Conservation (phyloP, 2,113 vertebrate genomes). For the Paratilapia polleni region DNA sequence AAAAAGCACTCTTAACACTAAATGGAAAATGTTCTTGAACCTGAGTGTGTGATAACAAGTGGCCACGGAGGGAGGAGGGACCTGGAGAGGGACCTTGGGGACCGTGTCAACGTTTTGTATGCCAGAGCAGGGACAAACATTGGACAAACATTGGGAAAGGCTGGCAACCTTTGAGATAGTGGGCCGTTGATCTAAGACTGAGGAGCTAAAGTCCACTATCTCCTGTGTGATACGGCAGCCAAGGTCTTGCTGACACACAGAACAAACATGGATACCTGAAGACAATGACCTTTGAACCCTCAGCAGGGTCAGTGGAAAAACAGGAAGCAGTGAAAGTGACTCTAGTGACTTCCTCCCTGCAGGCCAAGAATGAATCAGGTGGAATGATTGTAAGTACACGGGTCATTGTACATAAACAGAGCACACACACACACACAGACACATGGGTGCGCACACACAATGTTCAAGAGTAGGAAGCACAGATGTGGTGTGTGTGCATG, state of each 20-base stretch:
- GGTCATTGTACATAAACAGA: constrained; percentile 65
- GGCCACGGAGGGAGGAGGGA: constrained; percentile 54
- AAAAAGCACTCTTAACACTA: neutral
- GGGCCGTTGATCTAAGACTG: constrained; percentile 81
- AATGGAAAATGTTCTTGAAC: constrained; percentile 71
- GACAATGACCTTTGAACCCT: constrained; percentile 78
- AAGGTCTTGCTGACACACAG: constrained; percentile 78
- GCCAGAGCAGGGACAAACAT: constrained; percentile 76
- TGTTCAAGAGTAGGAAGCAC: constrained; percentile 56
- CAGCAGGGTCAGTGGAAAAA: constrained; percentile 48
- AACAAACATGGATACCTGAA: constrained; percentile 80
- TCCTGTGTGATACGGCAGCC: constrained; percentile 72
- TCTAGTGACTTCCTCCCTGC: constrained; percentile 61
- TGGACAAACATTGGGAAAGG: constrained; percentile 80
- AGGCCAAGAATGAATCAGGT: constrained; percentile 75
- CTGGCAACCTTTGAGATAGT: constrained; percentile 79
- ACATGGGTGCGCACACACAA: constrained; percentile 25
- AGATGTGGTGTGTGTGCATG: constrained; percentile 62
- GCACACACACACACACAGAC: constrained; percentile 20
- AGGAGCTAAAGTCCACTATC: constrained; percentile 76
- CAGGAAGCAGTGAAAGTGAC: constrained; percentile 76
- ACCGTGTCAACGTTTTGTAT: constrained; percentile 79
- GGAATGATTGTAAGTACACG: constrained; percentile 71
- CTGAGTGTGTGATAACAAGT: constrained; percentile 61
- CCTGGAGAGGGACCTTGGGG: constrained; percentile 73